Conservation (phyloP, 1,140 invertebrate species). For the Spodoptera litura region DNA sequence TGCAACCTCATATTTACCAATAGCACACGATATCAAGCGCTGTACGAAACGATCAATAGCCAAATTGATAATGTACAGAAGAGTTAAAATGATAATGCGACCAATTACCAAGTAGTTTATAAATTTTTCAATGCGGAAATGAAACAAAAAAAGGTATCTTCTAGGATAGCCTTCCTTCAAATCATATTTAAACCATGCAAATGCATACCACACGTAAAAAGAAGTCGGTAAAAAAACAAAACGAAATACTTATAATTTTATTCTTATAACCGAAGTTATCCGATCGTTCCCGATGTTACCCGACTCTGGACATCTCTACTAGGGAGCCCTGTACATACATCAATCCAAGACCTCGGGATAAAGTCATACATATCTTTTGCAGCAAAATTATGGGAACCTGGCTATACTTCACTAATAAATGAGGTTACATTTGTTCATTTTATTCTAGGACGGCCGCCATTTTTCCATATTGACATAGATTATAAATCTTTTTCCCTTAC, state of each 20-base stretch:
- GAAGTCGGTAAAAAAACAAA: too few species aligned
- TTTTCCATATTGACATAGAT: constrained; percentile 47
- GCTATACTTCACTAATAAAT: constrained; percentile 56
- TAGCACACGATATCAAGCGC: background rate
- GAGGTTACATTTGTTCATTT: constrained; percentile 46
- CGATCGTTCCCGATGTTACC: background rate
- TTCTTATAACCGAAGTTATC: background rate
- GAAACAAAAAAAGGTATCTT: too few species aligned
- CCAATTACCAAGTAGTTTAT: too few species aligned
- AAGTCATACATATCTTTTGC: constrained; percentile 59
- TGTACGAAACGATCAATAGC: background rate
- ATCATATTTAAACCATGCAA: too few species aligned
- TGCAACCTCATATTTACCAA: constrained; percentile 4
- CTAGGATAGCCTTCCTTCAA: too few species aligned
- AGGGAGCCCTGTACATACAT: constrained; percentile 39
- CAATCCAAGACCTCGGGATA: constrained; percentile 43
- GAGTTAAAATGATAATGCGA: background rate
- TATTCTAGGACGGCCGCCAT: constrained; percentile 39
- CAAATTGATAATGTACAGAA: background rate
- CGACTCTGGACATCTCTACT: background rate
- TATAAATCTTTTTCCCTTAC: constrained; percentile 45
- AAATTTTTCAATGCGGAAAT: too few species aligned
- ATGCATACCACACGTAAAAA: too few species aligned
- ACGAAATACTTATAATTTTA: too few species aligned
- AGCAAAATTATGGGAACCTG: constrained; percentile 57